A percentile compares a stretch with the other conserved stretches of the same genome.
These are phyloP conservation scores for Aproaerema taeniolella DNA, from an alignment of 2,888 invertebrate species.

Conservation along the genomic window DNA sequence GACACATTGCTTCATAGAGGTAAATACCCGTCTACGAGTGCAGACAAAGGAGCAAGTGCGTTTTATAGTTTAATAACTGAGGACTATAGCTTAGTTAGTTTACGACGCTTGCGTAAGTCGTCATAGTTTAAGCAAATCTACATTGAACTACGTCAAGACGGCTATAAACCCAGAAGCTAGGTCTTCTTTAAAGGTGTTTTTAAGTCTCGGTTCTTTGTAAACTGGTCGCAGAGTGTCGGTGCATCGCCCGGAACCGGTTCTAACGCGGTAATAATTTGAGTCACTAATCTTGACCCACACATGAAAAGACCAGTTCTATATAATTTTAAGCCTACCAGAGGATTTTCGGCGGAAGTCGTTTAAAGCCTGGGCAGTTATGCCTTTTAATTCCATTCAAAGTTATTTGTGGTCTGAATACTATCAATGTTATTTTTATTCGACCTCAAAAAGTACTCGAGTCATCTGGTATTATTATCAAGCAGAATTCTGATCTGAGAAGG, in stretches of 20 bases:
- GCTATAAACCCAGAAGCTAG: too few relatives aligned
- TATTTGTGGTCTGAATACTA: not conserved
- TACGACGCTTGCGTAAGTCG: constrained; percentile 37
- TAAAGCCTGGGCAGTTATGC: constrained; percentile 1
- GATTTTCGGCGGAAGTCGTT: constrained; percentile 44
- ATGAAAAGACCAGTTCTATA: constrained; percentile 48
- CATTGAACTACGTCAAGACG: constrained; percentile 1
- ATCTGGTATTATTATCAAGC: too few relatives aligned
- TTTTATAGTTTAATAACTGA: constrained; percentile 30
- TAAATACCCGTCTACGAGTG: constrained; percentile 18
- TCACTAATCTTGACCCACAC: constrained; percentile 72
- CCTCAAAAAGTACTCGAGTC: too few relatives aligned
- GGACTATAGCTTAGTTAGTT: constrained; percentile 21
- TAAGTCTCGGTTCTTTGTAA: constrained; percentile 5
- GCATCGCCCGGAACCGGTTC: constrained; percentile 63
- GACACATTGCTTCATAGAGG: constrained; percentile 24
- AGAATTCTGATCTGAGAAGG: too few relatives aligned
- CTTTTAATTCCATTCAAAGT: not conserved
- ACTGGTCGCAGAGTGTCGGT: constrained; percentile 23
- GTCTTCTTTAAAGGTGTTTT: not conserved
- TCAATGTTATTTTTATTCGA: too few relatives aligned
- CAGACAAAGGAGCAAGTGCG: constrained; percentile 18
- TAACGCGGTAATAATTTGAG: constrained; percentile 47
- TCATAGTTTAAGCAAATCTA: constrained; percentile 15
- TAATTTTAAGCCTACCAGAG: constrained; percentile 30